Percentiles rank a stretch among this genome's conserved stretches.
phyloP scores from a whole-genome alignment of 2,113 vertebrate genomes.

The Sciurus niger region DNA sequence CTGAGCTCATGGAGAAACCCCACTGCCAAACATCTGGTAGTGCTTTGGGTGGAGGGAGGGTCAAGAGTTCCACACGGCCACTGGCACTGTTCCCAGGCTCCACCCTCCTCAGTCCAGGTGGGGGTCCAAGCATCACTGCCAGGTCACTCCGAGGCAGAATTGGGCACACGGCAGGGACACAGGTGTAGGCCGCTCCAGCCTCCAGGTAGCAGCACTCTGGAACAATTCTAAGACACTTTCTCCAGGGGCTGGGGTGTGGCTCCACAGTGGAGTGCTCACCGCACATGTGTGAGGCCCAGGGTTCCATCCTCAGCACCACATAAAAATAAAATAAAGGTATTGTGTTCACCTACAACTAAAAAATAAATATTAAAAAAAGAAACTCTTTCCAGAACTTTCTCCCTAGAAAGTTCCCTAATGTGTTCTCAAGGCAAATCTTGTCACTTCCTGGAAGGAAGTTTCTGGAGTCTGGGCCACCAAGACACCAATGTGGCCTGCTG shows the following conservation, averaged over 20 bases:
- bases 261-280: too few species aligned
- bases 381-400: background rate
- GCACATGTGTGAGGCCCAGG: too few species aligned
- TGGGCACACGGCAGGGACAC: background rate
- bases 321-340: too few species aligned
- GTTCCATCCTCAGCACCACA: too few species aligned
- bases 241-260: background rate
- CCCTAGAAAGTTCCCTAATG: constrained; percentile 16
- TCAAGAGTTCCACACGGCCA: accelerated
- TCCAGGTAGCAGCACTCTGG: background rate
- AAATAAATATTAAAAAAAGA: too few species aligned
- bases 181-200: background rate
- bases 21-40: constrained; percentile 54
- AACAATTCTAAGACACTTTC: constrained; percentile 7
- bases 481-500: background rate
- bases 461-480: background rate
- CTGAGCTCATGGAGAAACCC: constrained; percentile 12
- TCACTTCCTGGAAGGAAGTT: background rate
- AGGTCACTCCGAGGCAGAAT: background rate
- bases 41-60: background rate
- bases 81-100: background rate
- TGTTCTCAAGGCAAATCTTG: background rate
- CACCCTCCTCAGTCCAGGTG: background rate
- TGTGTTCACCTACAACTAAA: too few species aligned
- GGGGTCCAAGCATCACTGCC: background rate